Evolutionary conservation across 2,888 invertebrate genomes (phyloP).

Genomic region (Heteromyza rotundicornis): DNA sequence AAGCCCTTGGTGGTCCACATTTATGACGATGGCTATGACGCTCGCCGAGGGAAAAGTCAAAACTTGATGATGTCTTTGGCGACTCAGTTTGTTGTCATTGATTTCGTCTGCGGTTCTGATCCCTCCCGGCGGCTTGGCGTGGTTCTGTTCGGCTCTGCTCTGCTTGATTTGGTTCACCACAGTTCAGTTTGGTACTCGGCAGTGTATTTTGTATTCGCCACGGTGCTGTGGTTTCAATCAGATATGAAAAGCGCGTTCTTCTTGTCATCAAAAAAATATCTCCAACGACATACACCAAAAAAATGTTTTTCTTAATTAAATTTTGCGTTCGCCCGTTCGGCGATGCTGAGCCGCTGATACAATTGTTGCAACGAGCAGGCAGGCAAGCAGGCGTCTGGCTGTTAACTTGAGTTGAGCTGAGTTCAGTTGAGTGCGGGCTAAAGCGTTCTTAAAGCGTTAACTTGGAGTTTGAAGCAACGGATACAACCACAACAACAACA

Average conservation of each 20-base stretch:
- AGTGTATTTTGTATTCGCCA: background rate
- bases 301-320: slow-evolving; percentile 52
- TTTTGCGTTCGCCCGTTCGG: slow-evolving; percentile 45
- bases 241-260: slow-evolving; percentile 49
- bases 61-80: background rate
- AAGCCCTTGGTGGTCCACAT: slow-evolving; percentile 1
- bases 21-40: background rate
- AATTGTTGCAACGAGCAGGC: background rate
- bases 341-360: slow-evolving; percentile 1
- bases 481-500: background rate
- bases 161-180: background rate
- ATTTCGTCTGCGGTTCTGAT: background rate
- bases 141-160: background rate
- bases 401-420: background rate
- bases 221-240: slow-evolving; percentile 41
- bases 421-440: background rate
- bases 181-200: background rate
- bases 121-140: background rate
- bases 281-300: background rate
- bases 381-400: background rate
- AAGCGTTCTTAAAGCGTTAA: background rate
- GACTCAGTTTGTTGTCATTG: background rate
- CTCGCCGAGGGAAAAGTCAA: background rate
- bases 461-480: background rate
- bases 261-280: slow-evolving; percentile 13